Percentiles rank a stretch among this genome's conserved stretches.
Conservation (phyloP, 2,113 vertebrate species). For the Festucalex cinctus region DNA sequence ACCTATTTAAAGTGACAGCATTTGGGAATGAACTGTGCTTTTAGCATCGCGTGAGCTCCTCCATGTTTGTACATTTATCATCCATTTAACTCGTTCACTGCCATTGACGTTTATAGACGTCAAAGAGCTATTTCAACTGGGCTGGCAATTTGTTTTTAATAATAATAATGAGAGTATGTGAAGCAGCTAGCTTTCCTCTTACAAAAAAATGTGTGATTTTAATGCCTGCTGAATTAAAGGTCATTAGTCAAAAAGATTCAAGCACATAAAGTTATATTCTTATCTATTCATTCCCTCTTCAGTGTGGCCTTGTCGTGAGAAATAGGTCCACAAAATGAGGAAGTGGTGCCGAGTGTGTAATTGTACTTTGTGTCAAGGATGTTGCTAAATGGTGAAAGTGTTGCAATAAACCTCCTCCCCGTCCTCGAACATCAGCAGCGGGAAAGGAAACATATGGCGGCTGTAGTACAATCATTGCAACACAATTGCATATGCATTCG, state of each 20-base stretch:
- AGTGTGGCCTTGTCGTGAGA: constrained; percentile 2
- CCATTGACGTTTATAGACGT: too few relatives aligned
- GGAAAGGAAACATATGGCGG: constrained; percentile 50
- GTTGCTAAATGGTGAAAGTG: constrained; percentile 58
- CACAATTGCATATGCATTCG: background rate
- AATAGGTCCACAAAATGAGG: constrained; percentile 30
- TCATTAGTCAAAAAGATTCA: background rate
- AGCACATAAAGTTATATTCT: background rate
- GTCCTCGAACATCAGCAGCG: constrained; percentile 30
- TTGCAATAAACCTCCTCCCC: background rate
- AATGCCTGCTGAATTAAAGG: constrained; percentile 24
- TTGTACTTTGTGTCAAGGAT: constrained; percentile 37
- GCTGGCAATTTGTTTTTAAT: too few relatives aligned
- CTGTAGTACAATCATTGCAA: background rate
- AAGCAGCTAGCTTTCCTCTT: too few relatives aligned
- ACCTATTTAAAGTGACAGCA: too few relatives aligned
- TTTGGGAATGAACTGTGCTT: too few relatives aligned
- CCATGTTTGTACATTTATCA: constrained; percentile 2
- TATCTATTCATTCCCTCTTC: background rate
- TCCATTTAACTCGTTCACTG: background rate
- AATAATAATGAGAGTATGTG: constrained; percentile 15
- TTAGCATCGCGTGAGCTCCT: too few relatives aligned
- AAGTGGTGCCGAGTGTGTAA: constrained; percentile 32
- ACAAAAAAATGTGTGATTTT: constrained; percentile 26
- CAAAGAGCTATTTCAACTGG: too few relatives aligned